These are phyloP conservation scores for Nasonovia ribisnigri DNA, from an alignment of 2,888 invertebrate species.

Conservation along the genomic window DNA sequence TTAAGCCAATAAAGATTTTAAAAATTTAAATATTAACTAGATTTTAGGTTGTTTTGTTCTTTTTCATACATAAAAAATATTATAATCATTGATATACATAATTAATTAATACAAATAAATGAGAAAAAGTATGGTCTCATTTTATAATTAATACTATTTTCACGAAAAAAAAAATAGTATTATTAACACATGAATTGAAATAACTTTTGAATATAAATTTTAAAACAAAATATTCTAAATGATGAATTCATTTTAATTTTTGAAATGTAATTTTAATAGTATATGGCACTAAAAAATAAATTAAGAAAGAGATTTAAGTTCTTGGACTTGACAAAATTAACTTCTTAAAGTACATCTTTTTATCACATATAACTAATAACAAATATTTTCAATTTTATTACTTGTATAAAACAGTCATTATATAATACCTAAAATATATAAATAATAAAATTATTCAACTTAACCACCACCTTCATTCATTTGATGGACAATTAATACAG, in stretches of 20 bases:
- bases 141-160: neutral
- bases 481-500: neutral
- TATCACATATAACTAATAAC: neutral
- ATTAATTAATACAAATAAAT: neutral
- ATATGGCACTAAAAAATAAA: neutral
- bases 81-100: neutral
- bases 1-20: slow-evolving; percentile 20
- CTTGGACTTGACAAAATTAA: neutral
- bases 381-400: neutral
- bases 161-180: neutral
- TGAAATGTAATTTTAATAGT: neutral
- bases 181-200: neutral
- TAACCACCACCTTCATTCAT: slow-evolving; percentile 30
- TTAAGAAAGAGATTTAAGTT: neutral
- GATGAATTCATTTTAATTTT: neutral
- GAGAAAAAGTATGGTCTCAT: neutral
- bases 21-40: slow-evolving; percentile 14
- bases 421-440: neutral
- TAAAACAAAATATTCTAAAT: neutral
- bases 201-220: neutral
- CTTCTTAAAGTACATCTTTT: neutral
- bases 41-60: neutral
- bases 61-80: neutral
- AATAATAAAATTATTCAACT: slow-evolving; percentile 24
- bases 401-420: slow-evolving; percentile 5